These are phyloP conservation scores for Deroplatys truncata DNA, from an alignment of 2,888 invertebrate genomes.

Conservation along the genomic window DNA sequence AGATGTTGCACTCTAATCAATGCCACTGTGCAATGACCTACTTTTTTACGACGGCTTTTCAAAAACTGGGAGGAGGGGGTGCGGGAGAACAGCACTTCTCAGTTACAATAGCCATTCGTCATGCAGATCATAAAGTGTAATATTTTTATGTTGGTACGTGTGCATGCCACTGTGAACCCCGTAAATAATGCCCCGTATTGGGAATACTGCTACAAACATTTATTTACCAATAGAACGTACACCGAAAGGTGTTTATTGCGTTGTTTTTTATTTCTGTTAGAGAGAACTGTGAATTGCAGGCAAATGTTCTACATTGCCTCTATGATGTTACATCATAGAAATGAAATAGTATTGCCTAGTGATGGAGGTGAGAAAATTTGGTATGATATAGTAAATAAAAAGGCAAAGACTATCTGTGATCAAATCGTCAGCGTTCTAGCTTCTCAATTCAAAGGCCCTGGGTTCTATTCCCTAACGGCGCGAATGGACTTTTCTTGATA, in stretches of 20 bases:
- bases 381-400: too few relatives aligned
- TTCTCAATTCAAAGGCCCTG: too few relatives aligned
- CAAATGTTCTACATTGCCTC: not conserved
- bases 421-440: too few relatives aligned
- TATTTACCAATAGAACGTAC: not conserved
- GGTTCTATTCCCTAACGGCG: too few relatives aligned
- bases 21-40: not conserved
- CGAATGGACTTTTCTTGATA: too few relatives aligned
- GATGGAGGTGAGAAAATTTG: not conserved
- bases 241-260: not conserved
- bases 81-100: not conserved
- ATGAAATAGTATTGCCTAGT: not conserved
- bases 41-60: not conserved
- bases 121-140: not conserved
- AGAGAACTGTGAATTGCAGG: not conserved
- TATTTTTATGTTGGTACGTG: not conserved
- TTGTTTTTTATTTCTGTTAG: not conserved
- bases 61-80: not conserved
- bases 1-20: not conserved
- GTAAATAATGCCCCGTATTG: not conserved
- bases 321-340: not conserved
- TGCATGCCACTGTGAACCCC: not conserved
- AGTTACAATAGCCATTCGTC: not conserved
- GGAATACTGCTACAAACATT: not conserved
- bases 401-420: too few relatives aligned